phyloP scores from a whole-genome alignment of 2,113 vertebrate genomes.

The Garra rufa region DNA sequence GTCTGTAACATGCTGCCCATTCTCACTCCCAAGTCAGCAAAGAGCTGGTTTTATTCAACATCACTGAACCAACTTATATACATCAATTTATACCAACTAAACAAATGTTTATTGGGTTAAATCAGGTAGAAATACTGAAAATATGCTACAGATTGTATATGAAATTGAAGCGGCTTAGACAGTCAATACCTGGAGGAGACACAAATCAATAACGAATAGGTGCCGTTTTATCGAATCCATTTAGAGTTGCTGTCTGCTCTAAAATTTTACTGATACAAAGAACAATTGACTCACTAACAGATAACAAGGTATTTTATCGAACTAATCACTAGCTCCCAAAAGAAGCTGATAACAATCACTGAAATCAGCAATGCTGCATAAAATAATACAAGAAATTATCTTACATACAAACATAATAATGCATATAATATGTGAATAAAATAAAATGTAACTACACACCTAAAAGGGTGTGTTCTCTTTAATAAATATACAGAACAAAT shows the following conservation, averaged over 20 bases:
- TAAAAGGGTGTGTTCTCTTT: neutral
- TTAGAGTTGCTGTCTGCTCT: neutral
- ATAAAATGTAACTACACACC: neutral
- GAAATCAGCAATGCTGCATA: too few relatives aligned
- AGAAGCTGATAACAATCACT: neutral
- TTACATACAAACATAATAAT: neutral
- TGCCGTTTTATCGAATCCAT: neutral
- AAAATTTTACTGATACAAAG: neutral
- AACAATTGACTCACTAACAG: neutral
- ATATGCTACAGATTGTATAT: neutral
- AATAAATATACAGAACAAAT: neutral
- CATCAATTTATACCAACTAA: too few relatives aligned
- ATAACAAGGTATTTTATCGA: neutral
- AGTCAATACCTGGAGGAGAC: neutral
- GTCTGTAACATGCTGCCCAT: neutral
- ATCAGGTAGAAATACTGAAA: too few relatives aligned
- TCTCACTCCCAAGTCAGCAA: too few relatives aligned
- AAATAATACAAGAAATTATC: neutral
- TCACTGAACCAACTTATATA: too few relatives aligned
- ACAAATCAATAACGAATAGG: neutral
- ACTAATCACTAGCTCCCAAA: neutral
- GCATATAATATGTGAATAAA: neutral
- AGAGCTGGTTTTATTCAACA: too few relatives aligned
- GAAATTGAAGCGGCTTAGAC: constrained; percentile 1
- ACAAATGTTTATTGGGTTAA: too few relatives aligned